A percentile compares a stretch with the other conserved stretches of the same genome.
Evolutionary conservation across 2,888 invertebrate genomes (phyloP).

Genomic region (Drosophila ochracea): DNA sequence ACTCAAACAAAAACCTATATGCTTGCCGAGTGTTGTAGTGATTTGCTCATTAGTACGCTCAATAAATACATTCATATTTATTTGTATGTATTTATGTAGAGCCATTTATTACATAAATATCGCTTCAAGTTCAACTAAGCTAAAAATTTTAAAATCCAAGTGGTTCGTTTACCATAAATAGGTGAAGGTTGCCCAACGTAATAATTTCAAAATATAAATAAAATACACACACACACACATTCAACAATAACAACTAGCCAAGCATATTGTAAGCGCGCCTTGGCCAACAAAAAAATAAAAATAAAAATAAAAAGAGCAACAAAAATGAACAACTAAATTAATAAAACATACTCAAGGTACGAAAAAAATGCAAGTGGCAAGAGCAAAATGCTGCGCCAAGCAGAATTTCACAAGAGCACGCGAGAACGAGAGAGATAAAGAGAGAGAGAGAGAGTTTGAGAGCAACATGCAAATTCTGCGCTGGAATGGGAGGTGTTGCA

Average conservation of each 20-base stretch:
- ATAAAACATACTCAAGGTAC: constrained; percentile 68
- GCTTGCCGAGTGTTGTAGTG: neutral
- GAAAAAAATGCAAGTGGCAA: constrained; percentile 65
- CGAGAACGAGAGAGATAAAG: constrained; percentile 4
- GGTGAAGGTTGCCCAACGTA: constrained; percentile 74
- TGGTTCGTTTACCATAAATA: constrained; percentile 45
- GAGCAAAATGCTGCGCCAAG: constrained; percentile 60
- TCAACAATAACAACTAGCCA: constrained; percentile 30
- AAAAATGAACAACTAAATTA: constrained; percentile 33
- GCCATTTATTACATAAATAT: neutral
- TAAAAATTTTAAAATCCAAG: constrained; percentile 14
- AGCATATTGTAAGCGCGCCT: constrained; percentile 27
- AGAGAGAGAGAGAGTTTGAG: constrained; percentile 9
- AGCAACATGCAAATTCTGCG: constrained; percentile 41
- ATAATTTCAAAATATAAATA: constrained; percentile 62
- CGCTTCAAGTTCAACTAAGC: constrained; percentile 9
- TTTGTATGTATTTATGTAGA: neutral
- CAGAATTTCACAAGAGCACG: constrained; percentile 44
- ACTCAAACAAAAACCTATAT: neutral
- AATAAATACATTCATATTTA: neutral
- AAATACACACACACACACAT: neutral
- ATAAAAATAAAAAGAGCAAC: constrained; percentile 16
- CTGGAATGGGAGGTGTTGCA: constrained; percentile 23
- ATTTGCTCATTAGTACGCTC: neutral
- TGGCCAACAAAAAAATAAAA: constrained; percentile 26